These are phyloP conservation scores for Cottus gobio DNA, from an alignment of 2,113 vertebrate genomes.

Conservation along the genomic window DNA sequence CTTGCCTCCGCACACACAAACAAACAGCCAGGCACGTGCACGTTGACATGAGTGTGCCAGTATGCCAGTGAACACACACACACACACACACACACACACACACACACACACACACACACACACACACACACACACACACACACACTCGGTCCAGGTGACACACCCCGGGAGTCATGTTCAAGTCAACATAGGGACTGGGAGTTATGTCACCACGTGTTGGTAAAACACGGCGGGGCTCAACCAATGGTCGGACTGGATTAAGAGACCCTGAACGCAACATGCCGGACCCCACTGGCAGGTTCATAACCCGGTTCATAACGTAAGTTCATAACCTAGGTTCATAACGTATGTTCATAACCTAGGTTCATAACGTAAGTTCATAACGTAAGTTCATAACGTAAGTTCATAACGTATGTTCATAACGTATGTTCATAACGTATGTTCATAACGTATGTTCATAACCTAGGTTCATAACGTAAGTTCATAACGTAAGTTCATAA, in stretches of 20 bases:
- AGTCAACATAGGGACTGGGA: conserved; percentile 61
- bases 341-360: too few species aligned
- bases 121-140: conserved; percentile 26
- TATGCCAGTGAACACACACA: conserved; percentile 15
- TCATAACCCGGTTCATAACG: too few species aligned
- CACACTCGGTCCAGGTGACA: conserved; percentile 62
- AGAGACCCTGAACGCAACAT: conserved; percentile 24
- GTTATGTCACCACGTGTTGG: conserved; percentile 63
- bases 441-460: too few species aligned
- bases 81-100: conserved; percentile 35
- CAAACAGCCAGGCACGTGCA: conserved; percentile 23
- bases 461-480: too few species aligned
- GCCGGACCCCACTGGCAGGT: neutral
- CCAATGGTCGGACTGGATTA: conserved; percentile 33
- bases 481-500: too few species aligned
- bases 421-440: too few species aligned
- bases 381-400: too few species aligned
- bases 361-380: too few species aligned
- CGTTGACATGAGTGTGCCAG: conserved; percentile 14
- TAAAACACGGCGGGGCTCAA: conserved; percentile 27
- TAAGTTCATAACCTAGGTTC: too few species aligned
- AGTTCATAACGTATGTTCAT: too few species aligned
- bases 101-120: neutral
- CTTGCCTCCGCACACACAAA: conserved; percentile 29
- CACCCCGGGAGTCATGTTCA: conserved; percentile 55